Evolutionary conservation across 2,113 vertebrate species (phyloP).

Genomic region (Pachyramphus minor): DNA sequence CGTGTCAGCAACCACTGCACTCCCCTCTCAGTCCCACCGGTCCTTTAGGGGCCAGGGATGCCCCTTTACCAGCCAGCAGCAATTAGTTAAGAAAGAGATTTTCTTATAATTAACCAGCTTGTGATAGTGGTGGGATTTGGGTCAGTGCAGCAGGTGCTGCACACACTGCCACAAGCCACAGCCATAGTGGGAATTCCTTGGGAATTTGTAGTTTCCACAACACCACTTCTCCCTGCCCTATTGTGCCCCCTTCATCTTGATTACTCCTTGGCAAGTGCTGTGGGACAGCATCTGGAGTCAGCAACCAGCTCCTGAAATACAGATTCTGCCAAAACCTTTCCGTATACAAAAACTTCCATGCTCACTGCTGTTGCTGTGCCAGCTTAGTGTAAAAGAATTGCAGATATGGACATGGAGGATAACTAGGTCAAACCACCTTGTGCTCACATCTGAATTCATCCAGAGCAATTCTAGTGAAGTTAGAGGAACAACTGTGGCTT

Average conservation of each 20-base stretch:
- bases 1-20: background rate
- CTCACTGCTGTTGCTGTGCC: background rate
- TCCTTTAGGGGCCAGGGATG: background rate
- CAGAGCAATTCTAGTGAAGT: background rate
- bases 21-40: fast-evolving
- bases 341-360: fast-evolving
- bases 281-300: background rate
- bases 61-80: background rate
- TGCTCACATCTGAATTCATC: background rate
- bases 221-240: background rate
- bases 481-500: background rate
- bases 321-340: background rate
- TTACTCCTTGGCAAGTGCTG: background rate
- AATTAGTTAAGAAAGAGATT: background rate
- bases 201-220: background rate
- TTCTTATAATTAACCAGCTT: background rate
- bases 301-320: background rate
- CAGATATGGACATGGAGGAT: background rate
- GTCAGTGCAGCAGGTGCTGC: background rate
- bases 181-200: background rate
- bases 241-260: background rate
- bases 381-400: background rate
- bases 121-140: background rate
- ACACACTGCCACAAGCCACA: background rate
- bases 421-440: background rate